phyloP scores from a whole-genome alignment of 2,797 vertebrate genomes.

The Acropternis orthonyx region DNA sequence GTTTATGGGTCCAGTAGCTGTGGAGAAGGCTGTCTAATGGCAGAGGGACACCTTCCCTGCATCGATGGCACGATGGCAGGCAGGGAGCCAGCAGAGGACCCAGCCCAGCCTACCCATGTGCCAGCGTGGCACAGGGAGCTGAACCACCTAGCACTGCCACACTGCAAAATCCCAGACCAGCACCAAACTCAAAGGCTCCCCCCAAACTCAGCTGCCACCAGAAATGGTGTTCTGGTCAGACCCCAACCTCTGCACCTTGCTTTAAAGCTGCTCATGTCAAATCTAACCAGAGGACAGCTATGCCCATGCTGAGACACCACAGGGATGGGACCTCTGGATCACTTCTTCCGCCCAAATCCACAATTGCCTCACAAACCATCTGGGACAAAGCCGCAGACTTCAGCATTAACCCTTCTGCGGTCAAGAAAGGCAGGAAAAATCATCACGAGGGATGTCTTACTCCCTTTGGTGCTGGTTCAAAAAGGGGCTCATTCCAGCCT shows the following conservation, averaged over 20 bases:
- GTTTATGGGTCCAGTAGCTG: neutral
- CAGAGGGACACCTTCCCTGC: neutral
- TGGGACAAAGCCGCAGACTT: neutral
- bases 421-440: neutral
- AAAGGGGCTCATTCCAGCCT: neutral
- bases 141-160: neutral
- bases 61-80: neutral
- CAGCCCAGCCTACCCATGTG: fast-evolving
- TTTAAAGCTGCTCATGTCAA: neutral
- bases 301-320: neutral
- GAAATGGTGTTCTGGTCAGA: fast-evolving
- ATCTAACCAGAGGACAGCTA: neutral
- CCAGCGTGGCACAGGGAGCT: fast-evolving
- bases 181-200: neutral
- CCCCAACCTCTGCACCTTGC: neutral
- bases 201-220: neutral
- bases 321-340: neutral
- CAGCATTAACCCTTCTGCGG: neutral
- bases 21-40: neutral
- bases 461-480: neutral
- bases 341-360: neutral
- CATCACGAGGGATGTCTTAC: neutral
- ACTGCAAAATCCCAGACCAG: neutral
- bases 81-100: neutral
- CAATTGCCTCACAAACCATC: neutral